Conservation (phyloP, 2,888 invertebrate genomes). For the Pecten maximus region DNA sequence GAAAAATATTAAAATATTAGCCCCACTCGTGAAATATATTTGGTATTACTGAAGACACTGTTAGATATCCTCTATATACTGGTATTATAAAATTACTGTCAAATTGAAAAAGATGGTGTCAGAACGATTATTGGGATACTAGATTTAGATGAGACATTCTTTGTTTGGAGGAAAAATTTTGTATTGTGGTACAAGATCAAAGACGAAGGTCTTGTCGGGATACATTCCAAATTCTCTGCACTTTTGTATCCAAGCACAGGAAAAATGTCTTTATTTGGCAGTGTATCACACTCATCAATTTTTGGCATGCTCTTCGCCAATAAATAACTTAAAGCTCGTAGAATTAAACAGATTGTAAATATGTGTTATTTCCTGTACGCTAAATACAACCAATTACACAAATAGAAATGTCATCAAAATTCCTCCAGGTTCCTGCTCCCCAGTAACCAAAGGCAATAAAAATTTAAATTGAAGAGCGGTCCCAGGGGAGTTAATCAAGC, state of each 20-base stretch:
- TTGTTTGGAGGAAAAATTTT: too few relatives aligned
- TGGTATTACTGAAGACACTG: too few relatives aligned
- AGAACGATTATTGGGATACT: too few relatives aligned
- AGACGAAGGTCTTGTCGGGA: neutral
- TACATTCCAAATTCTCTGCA: neutral
- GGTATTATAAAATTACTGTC: too few relatives aligned
- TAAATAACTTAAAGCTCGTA: neutral
- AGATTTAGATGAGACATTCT: too few relatives aligned
- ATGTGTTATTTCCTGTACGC: slow-evolving; percentile 10
- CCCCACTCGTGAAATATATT: too few relatives aligned
- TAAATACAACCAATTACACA: slow-evolving; percentile 6
- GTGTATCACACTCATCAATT: neutral
- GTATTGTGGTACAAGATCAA: neutral
- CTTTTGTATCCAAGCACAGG: neutral
- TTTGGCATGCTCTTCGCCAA: neutral
- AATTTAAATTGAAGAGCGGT: slow-evolving; percentile 11
- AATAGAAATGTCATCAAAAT: slow-evolving; percentile 29
- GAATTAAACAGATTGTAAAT: slow-evolving; percentile 15
- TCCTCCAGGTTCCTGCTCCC: neutral
- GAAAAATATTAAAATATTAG: too few relatives aligned
- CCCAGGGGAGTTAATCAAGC: slow-evolving; percentile 14
- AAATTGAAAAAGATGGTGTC: too few relatives aligned
- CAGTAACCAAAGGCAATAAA: neutral
- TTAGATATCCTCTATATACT: too few relatives aligned
- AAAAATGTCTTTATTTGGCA: neutral